phyloP scores from a whole-genome alignment of 2,797 vertebrate species.

The Pteropus rufus region DNA sequence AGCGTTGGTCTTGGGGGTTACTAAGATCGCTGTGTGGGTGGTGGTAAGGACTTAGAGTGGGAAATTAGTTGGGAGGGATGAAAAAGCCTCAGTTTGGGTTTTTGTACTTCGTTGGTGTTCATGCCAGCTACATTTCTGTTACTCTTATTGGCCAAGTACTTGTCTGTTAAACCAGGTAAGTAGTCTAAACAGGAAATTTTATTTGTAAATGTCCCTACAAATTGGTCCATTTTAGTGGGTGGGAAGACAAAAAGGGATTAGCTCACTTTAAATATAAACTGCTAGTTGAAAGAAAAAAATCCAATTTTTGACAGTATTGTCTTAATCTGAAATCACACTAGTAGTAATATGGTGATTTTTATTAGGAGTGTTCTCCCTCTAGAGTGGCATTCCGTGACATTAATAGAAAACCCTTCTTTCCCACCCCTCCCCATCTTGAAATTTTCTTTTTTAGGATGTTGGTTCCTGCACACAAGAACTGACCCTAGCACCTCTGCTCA shows the following conservation, averaged over 20 bases:
- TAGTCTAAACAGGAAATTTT: slow-evolving; percentile 68
- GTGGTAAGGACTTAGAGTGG: background rate
- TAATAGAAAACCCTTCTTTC: slow-evolving; percentile 70
- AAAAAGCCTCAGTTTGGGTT: slow-evolving; percentile 16
- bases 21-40: background rate
- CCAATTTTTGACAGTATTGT: slow-evolving; percentile 68
- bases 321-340: slow-evolving; percentile 71
- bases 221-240: slow-evolving; percentile 52
- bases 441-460: slow-evolving; percentile 77
- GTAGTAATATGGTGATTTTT: slow-evolving; percentile 34
- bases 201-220: slow-evolving; percentile 38
- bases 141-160: slow-evolving; percentile 59
- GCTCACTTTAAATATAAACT: background rate
- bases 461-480: slow-evolving; percentile 72
- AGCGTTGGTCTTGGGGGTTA: background rate
- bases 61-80: slow-evolving; percentile 41
- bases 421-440: slow-evolving; percentile 69
- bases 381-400: slow-evolving; percentile 59
- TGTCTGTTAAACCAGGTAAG: slow-evolving; percentile 81
- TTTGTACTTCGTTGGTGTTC: slow-evolving; percentile 47
- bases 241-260: slow-evolving; percentile 27
- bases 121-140: slow-evolving; percentile 32
- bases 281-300: slow-evolving; percentile 39
- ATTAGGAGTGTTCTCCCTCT: slow-evolving; percentile 67
- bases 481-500: slow-evolving; percentile 54